Evolutionary conservation across 2,888 invertebrate species (phyloP).

Genomic region (Drosophila affinis): DNA sequence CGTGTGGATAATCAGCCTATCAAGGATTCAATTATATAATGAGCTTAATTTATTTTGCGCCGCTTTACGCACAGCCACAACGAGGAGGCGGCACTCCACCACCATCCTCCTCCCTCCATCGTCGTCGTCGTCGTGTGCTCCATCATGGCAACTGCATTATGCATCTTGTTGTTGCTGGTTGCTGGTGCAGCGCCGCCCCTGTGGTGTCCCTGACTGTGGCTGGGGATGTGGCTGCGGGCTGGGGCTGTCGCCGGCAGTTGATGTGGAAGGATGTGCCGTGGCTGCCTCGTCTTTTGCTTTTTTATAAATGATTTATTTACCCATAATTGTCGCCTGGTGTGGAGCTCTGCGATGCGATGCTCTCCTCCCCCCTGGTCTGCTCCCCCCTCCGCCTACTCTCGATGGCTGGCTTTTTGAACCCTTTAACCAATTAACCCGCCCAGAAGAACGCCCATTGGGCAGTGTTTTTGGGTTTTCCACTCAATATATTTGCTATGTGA

Average conservation of each 20-base stretch:
- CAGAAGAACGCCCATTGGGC: constrained; percentile 5
- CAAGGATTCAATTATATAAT: constrained; percentile 79
- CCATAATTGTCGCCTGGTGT: constrained; percentile 23
- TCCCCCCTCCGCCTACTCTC: constrained; percentile 5
- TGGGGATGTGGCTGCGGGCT: constrained; percentile 10
- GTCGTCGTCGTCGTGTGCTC: constrained; percentile 14
- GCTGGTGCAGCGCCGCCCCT: background rate
- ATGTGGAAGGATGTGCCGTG: constrained; percentile 45
- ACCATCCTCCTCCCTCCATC: background rate
- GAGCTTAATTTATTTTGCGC: constrained; percentile 78
- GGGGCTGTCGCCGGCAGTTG: constrained; percentile 23
- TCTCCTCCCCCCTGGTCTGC: too few species aligned
- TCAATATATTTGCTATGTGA: background rate
- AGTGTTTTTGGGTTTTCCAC: constrained; percentile 11
- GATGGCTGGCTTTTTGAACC: constrained; percentile 38
- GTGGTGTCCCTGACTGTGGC: background rate
- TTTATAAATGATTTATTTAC: constrained; percentile 46
- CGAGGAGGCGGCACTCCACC: constrained; percentile 9
- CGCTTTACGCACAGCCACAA: constrained; percentile 50
- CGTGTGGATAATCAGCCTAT: constrained; percentile 79
- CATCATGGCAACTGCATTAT: constrained; percentile 45
- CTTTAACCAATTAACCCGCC: constrained; percentile 33
- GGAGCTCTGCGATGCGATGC: constrained; percentile 2
- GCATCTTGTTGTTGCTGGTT: constrained; percentile 28
- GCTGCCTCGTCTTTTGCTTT: constrained; percentile 33